phyloP scores from a whole-genome alignment of 1,140 invertebrate species.

The Dysdera silvatica region DNA sequence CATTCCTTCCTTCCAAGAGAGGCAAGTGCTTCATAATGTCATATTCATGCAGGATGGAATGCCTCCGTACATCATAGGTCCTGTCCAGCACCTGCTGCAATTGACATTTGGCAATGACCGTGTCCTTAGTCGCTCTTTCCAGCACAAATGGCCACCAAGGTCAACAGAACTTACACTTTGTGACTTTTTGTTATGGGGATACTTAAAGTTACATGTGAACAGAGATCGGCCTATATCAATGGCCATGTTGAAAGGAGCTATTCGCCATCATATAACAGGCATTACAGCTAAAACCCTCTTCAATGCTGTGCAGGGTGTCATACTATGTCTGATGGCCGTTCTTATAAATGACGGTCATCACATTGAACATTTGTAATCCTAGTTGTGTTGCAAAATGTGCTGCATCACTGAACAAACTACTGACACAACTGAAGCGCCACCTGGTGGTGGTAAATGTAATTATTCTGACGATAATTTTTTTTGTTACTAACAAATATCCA shows the following conservation, averaged over 20 bases:
- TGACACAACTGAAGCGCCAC: too few species aligned
- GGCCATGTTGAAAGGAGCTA: not conserved
- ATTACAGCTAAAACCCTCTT: not conserved
- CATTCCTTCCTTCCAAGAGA: not conserved
- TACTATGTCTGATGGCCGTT: not conserved
- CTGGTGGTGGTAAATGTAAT: too few species aligned
- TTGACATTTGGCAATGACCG: not conserved
- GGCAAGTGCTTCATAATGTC: not conserved
- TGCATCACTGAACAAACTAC: too few species aligned
- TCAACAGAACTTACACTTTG: slow-evolving; percentile 8
- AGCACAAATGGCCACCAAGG: not conserved
- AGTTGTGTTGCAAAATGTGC: too few species aligned
- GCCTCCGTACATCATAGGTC: not conserved
- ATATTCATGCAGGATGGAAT: not conserved
- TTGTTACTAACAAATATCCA: too few species aligned
- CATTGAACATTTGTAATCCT: not conserved
- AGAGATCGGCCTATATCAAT: not conserved
- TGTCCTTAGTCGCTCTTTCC: not conserved
- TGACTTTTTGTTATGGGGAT: slow-evolving; percentile 17
- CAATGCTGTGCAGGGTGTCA: not conserved
- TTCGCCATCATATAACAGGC: not conserved
- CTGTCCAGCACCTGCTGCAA: not conserved
- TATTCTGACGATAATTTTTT: too few species aligned
- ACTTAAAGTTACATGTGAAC: slow-evolving; percentile 4
- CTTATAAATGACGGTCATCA: not conserved